Base-by-base conservation (phyloP, 2,797 vertebrate species). In the Novumbra hubbsi region DNA sequence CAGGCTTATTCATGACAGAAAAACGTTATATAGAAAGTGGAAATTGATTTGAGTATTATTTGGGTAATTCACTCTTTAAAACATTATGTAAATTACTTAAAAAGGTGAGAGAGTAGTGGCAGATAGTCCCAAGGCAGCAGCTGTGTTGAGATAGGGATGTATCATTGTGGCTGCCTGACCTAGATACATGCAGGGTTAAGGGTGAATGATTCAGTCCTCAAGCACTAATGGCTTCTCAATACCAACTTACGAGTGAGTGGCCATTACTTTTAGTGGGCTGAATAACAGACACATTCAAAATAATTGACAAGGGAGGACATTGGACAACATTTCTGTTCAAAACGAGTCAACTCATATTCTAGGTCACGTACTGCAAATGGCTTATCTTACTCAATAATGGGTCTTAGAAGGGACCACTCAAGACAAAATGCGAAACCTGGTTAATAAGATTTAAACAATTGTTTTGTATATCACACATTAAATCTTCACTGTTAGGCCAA, bases 1-100 rank as follows among this genome's bases (percentile, higher is more conserved):
- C 69, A 81, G 71, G 12, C 55, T 24, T 28, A 64, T 71, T 52
- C 74, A 55, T 82, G 80, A 84, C 75, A 79, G 75, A 77, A 84
- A 82, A 86, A 85, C 34, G 5, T 4, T 81, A 75, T 87, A 86
- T 72, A 84, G 50, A 74, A 68, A 50, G 72, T 73, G 82, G 75
- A 78, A 73, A 81, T 28, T 70, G 32, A 57, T 34, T 12, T 52
- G 17, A 55, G 24, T 50, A 19, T 34, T n/a, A 32, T 70, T 32
- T 28, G 30, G 68, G 24, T 49, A 34, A 48, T 60, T 24, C 41
- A 41, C 15, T 66, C 73, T 66, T 71, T 34, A 78, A 72, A 73
- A 75, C 52, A 74, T 2, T 67, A 57, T 68, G 48, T 50, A 68
- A 65, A 32, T 70, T 52, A 50, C 16, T 72, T 71, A 79, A 76